Evolutionary conservation across 2,797 vertebrate species (phyloP), one percentile per base, ranked within the genome.

Genomic region (Capromys pilorides): DNA sequence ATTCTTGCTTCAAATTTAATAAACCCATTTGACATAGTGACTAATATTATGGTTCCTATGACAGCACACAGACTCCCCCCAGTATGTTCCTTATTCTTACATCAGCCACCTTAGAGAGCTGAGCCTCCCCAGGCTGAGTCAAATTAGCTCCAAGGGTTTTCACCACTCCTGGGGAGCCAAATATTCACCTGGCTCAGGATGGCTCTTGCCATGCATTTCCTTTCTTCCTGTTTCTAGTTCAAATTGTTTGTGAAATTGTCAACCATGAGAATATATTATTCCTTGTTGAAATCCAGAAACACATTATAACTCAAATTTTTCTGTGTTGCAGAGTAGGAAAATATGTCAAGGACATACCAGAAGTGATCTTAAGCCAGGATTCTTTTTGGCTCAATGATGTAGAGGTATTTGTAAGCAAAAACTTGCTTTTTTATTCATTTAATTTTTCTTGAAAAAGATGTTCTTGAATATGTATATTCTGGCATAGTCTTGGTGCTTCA

Each of bases 191-290:
- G n/a, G 57, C 21, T 31, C 5, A 36, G 41, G 11, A 16, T 33
- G 10, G 1, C 54, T 90, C 36, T 90, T 86, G 9, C 7, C 51
- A 73, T 77, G 9, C 2, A 13, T 91, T 82, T 91, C 12, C 24
- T 51, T 0, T 94, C 66, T 77, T 93, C 31, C 54, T 41, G 36
- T 33, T 85, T 22, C 62, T 13, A 71, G 36, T 64, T 95, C n/a
- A 92, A 86, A 80, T 64, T 84, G 45, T 45, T 84, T 31, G 36
- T 86, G 36, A 28, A 41, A 66, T 83, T 96, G 91, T 94, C 51
- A 86, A 36, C 67, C 71, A 39, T 31, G 49, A 91, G 1, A 13
- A 73, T 73, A 7, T 86, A 0, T 54, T 88, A 86, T 31, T 66
- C 59, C 61, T 92, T 14, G 24, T 21, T 73, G 67, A 93, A 82